These are phyloP conservation scores for Oxystoma pomonae DNA, from an alignment of 2,888 invertebrate genomes.

Conservation along the genomic window DNA sequence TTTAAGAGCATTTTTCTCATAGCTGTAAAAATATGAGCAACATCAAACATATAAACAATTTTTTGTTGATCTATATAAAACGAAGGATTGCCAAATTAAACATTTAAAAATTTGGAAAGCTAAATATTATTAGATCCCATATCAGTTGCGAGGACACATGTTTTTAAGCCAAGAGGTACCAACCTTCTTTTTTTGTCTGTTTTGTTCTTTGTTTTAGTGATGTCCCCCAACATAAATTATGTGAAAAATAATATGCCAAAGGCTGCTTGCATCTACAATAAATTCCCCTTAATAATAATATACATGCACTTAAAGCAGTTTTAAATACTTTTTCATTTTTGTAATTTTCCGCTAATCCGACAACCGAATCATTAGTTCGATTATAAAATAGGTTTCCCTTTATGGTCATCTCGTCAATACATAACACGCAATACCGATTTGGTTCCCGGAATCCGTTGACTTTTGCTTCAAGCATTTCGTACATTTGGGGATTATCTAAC, in stretches of 20 bases:
- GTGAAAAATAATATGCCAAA: constrained; percentile 19
- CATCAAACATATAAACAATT: constrained; percentile 28
- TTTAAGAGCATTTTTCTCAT: constrained; percentile 15
- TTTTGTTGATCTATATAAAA: constrained; percentile 22
- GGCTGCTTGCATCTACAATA: constrained; percentile 25
- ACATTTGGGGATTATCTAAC: constrained; percentile 8
- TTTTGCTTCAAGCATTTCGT: constrained; percentile 5
- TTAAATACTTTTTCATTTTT: constrained; percentile 13
- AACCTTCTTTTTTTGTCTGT: background rate
- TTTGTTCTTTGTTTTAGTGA: background rate
- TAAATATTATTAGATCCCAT: constrained; percentile 23
- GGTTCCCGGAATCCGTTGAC: constrained; percentile 6
- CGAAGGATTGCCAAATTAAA: constrained; percentile 18
- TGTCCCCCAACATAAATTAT: background rate
- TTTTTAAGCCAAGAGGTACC: background rate
- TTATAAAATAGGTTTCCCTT: constrained; percentile 24
- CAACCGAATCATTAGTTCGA: constrained; percentile 14
- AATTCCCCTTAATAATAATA: constrained; percentile 24
- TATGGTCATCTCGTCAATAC: constrained; percentile 23
- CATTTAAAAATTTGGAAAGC: constrained; percentile 15
- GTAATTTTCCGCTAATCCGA: constrained; percentile 19
- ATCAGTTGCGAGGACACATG: constrained; percentile 4
- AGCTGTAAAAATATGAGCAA: constrained; percentile 25
- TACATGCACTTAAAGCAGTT: constrained; percentile 14
- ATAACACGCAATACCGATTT: constrained; percentile 12